Conservation (phyloP, 2,888 invertebrate species). For the Xylota segnis region DNA sequence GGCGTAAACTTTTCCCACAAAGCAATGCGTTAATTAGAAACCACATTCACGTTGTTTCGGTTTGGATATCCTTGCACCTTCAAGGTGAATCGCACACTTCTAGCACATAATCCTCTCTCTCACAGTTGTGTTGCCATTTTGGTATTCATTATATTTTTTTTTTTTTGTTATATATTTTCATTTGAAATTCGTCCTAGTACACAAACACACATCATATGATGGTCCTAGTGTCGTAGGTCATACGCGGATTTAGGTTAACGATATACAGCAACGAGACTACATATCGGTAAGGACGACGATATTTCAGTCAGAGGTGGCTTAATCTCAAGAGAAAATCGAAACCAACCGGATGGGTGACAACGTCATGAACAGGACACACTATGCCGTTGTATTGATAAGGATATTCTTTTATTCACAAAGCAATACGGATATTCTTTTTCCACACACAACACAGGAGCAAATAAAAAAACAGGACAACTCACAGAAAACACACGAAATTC, state of each 20-base stretch:
- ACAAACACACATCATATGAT: conserved; percentile 62
- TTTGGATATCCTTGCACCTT: conserved; percentile 46
- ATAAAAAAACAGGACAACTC: conserved; percentile 20
- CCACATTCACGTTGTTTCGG: neutral
- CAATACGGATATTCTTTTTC: conserved; percentile 4
- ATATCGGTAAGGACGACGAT: conserved; percentile 51
- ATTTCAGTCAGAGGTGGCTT: conserved; percentile 40
- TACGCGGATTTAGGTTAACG: conserved; percentile 75
- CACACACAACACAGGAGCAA: neutral
- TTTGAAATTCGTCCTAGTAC: conserved; percentile 40
- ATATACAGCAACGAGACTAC: conserved; percentile 61
- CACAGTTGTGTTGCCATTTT: conserved; percentile 71
- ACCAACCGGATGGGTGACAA: conserved; percentile 7
- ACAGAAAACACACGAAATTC: conserved; percentile 60
- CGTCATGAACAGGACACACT: neutral
- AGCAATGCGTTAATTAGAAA: conserved; percentile 35
- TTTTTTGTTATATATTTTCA: conserved; percentile 15
- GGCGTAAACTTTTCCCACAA: conserved; percentile 4
- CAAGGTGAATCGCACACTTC: conserved; percentile 44
- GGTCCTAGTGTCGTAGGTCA: conserved; percentile 74
- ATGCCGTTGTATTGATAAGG: neutral
- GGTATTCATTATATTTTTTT: conserved; percentile 20
- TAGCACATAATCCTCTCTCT: conserved; percentile 38
- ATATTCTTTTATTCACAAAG: conserved; percentile 11
- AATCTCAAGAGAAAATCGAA: conserved; percentile 23